phyloP scores from a whole-genome alignment of 2,113 vertebrate genomes.

The Catharus fuscescens region DNA sequence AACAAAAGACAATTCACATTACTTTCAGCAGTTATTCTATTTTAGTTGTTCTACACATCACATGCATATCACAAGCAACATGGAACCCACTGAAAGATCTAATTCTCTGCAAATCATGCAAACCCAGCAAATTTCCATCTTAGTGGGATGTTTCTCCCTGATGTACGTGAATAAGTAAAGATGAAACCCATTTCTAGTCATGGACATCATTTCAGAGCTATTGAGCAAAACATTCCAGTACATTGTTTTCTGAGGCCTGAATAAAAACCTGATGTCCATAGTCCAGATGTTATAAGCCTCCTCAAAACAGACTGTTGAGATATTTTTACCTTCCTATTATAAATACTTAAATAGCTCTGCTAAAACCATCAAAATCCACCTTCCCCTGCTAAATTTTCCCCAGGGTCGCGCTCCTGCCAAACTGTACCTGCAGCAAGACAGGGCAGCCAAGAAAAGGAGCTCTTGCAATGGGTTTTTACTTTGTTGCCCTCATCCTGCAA shows the following conservation, averaged over 20 bases:
- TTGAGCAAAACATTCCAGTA: background rate
- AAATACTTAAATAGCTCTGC: background rate
- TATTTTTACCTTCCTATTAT: constrained; percentile 3
- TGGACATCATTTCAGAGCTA: background rate
- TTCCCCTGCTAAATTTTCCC: background rate
- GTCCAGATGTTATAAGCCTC: background rate
- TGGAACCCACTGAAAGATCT: background rate
- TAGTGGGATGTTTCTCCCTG: background rate
- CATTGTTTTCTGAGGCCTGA: background rate
- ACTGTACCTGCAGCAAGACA: background rate
- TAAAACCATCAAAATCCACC: background rate
- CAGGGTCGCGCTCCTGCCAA: background rate
- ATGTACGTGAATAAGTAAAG: background rate
- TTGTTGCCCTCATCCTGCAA: background rate
- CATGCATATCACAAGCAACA: background rate
- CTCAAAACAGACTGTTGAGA: background rate
- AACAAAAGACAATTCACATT: background rate
- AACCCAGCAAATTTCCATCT: background rate
- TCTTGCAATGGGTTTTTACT: background rate
- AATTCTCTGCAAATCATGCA: background rate
- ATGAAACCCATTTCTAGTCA: background rate
- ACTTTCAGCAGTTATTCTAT: background rate
- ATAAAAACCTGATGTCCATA: background rate
- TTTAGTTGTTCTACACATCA: background rate
- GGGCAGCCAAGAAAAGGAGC: background rate